Evolutionary conservation across 2,888 invertebrate species (phyloP).

Genomic region (Mesochorus sp.): DNA sequence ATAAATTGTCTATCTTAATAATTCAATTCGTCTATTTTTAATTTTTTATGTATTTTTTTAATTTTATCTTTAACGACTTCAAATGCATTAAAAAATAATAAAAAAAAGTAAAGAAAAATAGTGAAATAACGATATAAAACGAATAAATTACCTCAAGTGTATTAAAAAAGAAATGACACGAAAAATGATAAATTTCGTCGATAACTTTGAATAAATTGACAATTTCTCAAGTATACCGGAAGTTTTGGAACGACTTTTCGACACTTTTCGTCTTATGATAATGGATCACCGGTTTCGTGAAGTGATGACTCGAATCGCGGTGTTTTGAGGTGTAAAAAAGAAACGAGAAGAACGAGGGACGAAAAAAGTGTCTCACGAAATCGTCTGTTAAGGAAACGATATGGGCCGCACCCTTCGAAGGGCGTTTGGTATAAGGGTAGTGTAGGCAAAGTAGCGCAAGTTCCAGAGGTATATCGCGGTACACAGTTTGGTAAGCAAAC

Average conservation of each 20-base stretch:
- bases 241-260: constrained; percentile 34
- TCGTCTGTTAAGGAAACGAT: constrained; percentile 68
- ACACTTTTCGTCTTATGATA: constrained; percentile 49
- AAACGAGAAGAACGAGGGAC: constrained; percentile 33
- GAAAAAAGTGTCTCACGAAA: constrained; percentile 57
- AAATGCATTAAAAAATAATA: too few species aligned
- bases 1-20: too few species aligned
- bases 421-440: constrained; percentile 30
- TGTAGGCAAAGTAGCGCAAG: constrained; percentile 6
- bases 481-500: not conserved
- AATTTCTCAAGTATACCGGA: not conserved
- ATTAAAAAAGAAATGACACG: too few species aligned
- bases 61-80: too few species aligned
- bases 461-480: not conserved
- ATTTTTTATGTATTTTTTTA: too few species aligned
- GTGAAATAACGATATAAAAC: too few species aligned
- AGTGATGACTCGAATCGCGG: not conserved
- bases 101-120: too few species aligned
- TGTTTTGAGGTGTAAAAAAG: constrained; percentile 11
- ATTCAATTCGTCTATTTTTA: too few species aligned
- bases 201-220: too few species aligned
- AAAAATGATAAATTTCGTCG: too few species aligned
- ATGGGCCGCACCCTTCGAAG: constrained; percentile 62
- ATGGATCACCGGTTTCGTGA: constrained; percentile 65
- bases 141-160: too few species aligned